Evolutionary conservation across 2,113 vertebrate species (phyloP), one percentile per base, ranked within the genome.

Genomic region (Helogale parvula): DNA sequence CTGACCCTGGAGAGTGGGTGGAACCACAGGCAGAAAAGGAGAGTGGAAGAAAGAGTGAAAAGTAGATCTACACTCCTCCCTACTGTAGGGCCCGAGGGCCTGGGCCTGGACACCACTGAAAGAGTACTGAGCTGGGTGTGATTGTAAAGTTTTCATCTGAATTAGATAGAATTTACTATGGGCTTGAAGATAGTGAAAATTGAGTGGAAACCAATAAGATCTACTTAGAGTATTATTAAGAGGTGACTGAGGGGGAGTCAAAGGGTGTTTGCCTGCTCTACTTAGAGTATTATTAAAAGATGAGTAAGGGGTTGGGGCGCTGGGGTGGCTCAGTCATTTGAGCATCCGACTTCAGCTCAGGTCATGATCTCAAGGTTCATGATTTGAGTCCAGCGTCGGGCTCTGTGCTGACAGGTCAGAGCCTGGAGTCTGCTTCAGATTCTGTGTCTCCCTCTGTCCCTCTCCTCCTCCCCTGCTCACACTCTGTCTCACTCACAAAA

Each of bases 61-160:
- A 31, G 3, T 3, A 52, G 10, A 31, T 19, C 31, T 45, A n/a
- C 19, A 45, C 1, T 11, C 21, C 10, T 74, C 12, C 7, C 14
- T 2, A 0, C 10, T 33, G 9, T 52, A 25, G 27, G 19, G 9
- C 29, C 8, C 0, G 1, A n/a, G 68, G 25, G 25, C n/a, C 9
- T 10, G 31, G 25, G 60, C 19, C 80, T 85, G 5, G 25, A 69
- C 5, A 3, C 3, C 9, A 0, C 4, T 1, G 38, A 2, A 29
- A 66, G 12, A 65, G 17, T 54, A 3, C 17, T 77, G 45, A 77
- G 50, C 15, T 25, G 29, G n/a, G 65, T 19, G 11, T 31, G 9
- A 23, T n/a, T 63, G 11, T 45, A 31, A 84, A 71, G 3, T 19
- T 33, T 50, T n/a, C 68, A 16, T 25, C 16, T 74, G 47, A 47